Percentiles rank a stretch among this genome's conserved stretches.
phyloP scores from a whole-genome alignment of 2,888 invertebrate genomes.

The Exephanes ischioxanthus region DNA sequence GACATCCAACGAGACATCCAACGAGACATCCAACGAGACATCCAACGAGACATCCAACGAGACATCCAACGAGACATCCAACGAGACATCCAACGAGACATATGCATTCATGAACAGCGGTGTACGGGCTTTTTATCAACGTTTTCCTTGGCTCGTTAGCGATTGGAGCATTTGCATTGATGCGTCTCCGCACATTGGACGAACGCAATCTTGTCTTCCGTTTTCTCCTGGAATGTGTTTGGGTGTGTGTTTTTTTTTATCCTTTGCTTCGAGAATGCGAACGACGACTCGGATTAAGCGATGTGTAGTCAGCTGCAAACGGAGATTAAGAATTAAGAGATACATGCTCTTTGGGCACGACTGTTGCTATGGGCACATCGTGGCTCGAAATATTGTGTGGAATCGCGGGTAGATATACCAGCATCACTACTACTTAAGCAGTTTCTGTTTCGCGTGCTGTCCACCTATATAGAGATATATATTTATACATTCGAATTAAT shows the following conservation, averaged over 20 bases:
- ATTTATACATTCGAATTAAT: conserved; percentile 81
- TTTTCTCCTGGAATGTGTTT: neutral
- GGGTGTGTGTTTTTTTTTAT: neutral
- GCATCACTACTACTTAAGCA: neutral
- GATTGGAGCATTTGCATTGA: too few relatives aligned
- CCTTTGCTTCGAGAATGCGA: neutral
- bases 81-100: too few relatives aligned
- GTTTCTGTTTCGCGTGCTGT: conserved; percentile 3
- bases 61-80: too few relatives aligned
- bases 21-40: too few relatives aligned
- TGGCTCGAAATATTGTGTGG: too few relatives aligned
- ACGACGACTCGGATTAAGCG: neutral
- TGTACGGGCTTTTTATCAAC: too few relatives aligned
- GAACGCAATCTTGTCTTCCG: neutral
- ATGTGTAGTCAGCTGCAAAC: neutral
- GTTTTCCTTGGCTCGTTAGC: too few relatives aligned
- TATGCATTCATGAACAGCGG: too few relatives aligned
- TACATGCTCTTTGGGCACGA: conserved; percentile 73
- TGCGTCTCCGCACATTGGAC: too few relatives aligned
- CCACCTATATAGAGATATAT: conserved; percentile 58
- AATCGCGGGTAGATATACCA: neutral
- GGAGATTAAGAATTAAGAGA: conserved; percentile 75
- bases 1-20: too few relatives aligned
- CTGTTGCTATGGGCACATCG: neutral
- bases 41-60: too few relatives aligned